Evolutionary conservation across 2,113 vertebrate genomes (phyloP), one percentile per base, ranked within the genome.

Genomic region (Cervus canadensis): DNA sequence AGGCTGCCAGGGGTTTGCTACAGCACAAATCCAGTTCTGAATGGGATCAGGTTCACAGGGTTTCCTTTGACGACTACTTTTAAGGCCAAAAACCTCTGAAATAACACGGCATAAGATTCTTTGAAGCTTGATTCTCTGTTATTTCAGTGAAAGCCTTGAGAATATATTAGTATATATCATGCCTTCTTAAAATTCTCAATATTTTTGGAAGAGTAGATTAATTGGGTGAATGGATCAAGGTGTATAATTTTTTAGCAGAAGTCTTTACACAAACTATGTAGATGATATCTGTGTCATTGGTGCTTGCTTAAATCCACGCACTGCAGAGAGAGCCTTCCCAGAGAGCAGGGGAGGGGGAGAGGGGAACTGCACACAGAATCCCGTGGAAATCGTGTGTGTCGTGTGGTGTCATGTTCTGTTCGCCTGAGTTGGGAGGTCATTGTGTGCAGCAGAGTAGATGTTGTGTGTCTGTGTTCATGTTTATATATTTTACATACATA

Each of bases 331-430:
- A 64, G 30, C 40, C 10, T 16, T 14, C 48, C 1, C 0, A 0
- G 64, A 25, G 40, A 60, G 56, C 23, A 2, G 11, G 2, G 6
- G 45, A 56, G 59, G 0, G 11, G 6, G 3, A 50, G 36, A 7
- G 71, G 36, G 71, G 36, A 7, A 6, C 19, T 11, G 60, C 23
- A 1, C 6, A 3, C 0, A 2, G 45, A 17, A 28, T 16, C 4
- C n/a, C 1, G 0, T 26, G 67, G 78, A 33, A 33, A 9, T 6
- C 3, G 0, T 6, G 3, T 3, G 1, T 26, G 2, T 15, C 1
- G 3, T 36, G 7, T 33, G 71, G 6, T 0, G 25, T 54, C 21
- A 7, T 2, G 19, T 10, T 4, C 45, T 85, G 43, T 1, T 64
- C 19, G 0, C 33, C 26, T 30, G 9, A 0, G 2, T 16, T 3